A percentile compares a stretch with the other conserved stretches of the same genome.
phyloP scores from a whole-genome alignment of 2,797 vertebrate species.

The Rhinatrema bivittatum region DNA sequence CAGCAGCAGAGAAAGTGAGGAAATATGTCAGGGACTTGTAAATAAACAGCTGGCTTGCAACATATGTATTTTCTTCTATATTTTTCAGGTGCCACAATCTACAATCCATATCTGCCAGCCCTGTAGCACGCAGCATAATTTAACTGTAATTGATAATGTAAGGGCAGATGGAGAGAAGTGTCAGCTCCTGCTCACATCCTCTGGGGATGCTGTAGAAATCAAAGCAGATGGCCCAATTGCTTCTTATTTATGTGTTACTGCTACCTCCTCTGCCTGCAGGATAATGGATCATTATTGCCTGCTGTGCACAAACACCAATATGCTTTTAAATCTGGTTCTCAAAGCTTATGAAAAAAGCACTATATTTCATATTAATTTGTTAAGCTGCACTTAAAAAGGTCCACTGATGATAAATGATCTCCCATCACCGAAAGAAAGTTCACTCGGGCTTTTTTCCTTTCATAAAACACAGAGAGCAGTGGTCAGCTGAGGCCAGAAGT shows the following conservation, averaged over 20 bases:
- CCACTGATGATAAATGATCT: conserved; percentile 65
- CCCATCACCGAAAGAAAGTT: conserved; percentile 18
- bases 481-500: conserved; percentile 17
- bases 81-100: conserved; percentile 62
- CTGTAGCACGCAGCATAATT: conserved; percentile 65
- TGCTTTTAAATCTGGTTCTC: conserved; percentile 93
- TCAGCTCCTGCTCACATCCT: conserved; percentile 63
- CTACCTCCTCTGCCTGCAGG: conserved; percentile 69
- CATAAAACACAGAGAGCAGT: not conserved
- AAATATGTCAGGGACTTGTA: conserved; percentile 58
- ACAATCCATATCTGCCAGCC: conserved; percentile 70
- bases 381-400: conserved; percentile 69
- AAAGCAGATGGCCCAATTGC: conserved; percentile 97
- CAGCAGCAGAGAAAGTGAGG: conserved; percentile 44
- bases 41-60: conserved; percentile 68
- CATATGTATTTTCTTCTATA: conserved; percentile 67
- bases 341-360: conserved; percentile 70
- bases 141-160: conserved; percentile 97
- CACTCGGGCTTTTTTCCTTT: conserved; percentile 11
- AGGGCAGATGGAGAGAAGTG: conserved; percentile 89
- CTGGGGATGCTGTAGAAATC: conserved; percentile 85
- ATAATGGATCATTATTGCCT: conserved; percentile 97
- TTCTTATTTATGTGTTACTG: conserved; percentile 92
- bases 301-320: conserved; percentile 93
- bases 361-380: conserved; percentile 82